Conservation (phyloP, 2,888 invertebrate species). For the Globia sparganii region DNA sequence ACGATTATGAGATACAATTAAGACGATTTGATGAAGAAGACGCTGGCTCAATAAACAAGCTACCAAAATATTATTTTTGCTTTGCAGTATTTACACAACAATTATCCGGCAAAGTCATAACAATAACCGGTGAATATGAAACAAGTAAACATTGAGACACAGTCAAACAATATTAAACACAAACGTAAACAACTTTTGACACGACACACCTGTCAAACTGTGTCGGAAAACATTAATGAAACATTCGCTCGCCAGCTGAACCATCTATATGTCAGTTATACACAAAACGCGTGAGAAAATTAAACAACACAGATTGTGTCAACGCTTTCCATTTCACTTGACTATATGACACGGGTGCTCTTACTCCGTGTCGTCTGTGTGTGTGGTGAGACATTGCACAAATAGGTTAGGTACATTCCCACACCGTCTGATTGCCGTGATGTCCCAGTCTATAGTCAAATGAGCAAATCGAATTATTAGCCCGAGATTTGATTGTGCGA, state of each 20-base stretch:
- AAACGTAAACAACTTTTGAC: constrained; percentile 25
- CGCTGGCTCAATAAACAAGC: not conserved
- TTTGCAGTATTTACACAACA: constrained; percentile 2
- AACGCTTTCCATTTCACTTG: constrained; percentile 80
- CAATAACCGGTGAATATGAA: not conserved
- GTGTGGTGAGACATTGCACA: constrained; percentile 56
- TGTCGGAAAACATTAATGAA: constrained; percentile 55
- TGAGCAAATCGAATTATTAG: constrained; percentile 64
- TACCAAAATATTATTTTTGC: not conserved
- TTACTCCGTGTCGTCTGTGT: constrained; percentile 31
- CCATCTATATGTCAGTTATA: constrained; percentile 55
- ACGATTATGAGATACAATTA: not conserved
- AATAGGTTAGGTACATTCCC: constrained; percentile 63
- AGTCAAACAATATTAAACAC: constrained; percentile 15
- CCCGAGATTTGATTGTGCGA: constrained; percentile 47
- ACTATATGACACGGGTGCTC: constrained; percentile 61
- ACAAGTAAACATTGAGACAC: constrained; percentile 13
- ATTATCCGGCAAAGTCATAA: not conserved
- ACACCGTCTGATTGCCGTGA: constrained; percentile 54
- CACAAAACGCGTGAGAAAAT: constrained; percentile 81
- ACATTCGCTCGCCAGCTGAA: constrained; percentile 55
- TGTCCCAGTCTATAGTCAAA: constrained; percentile 55
- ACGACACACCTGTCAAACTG: constrained; percentile 55
- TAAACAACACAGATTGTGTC: constrained; percentile 74
- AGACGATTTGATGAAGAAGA: not conserved